Evolutionary conservation across 2,797 vertebrate genomes (phyloP), one percentile per base, ranked within the genome.

Genomic region (Rhinoraja longicauda): DNA sequence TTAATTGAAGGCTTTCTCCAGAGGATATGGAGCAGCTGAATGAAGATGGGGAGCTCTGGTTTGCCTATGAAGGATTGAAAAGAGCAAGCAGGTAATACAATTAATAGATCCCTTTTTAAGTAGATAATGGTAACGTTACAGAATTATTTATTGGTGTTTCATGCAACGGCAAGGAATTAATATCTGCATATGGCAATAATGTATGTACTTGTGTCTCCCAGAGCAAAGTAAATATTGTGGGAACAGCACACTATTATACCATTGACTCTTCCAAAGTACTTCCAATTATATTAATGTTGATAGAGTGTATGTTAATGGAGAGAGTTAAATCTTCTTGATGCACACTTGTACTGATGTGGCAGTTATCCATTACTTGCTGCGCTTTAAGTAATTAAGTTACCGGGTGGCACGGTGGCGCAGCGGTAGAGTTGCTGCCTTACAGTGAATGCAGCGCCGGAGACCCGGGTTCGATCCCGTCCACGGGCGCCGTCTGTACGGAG

Each of bases 21-120:
- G 96, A 98, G 93, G 96, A 97, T 93, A 93, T 97, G 93, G 97
- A 98, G 53, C 96, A 97, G 94, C 95, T 97, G 93, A 96, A 96
- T 94, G 98, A 99, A 93, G 96, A 97, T 79, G 98, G 97, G 93
- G 98, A 99, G 92, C 94, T 98, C 70, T 97, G 97, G 95, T 96
- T 96, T 95, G 97, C 96, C 77, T 98, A 98, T 0, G 98, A 98
- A 93, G 96, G 97, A 26, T 95, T 99, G 59, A 98, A 98, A 94
- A 98, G 98, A 96, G 98, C 98, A 24, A 97, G 97, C 90, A 98
- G 97, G 98, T 99, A 21, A 95, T 45, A 13, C 75, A 29, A 73
- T 75, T 29, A 75, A 72, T 92, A 1, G 39, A 29, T 24, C 53
- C 21, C 15, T 92, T 12, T 39, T 26, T 15, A 53, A 26, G 24